Evolutionary conservation across 2,113 vertebrate species (phyloP).

Genomic region (Syrmaticus mikado): DNA sequence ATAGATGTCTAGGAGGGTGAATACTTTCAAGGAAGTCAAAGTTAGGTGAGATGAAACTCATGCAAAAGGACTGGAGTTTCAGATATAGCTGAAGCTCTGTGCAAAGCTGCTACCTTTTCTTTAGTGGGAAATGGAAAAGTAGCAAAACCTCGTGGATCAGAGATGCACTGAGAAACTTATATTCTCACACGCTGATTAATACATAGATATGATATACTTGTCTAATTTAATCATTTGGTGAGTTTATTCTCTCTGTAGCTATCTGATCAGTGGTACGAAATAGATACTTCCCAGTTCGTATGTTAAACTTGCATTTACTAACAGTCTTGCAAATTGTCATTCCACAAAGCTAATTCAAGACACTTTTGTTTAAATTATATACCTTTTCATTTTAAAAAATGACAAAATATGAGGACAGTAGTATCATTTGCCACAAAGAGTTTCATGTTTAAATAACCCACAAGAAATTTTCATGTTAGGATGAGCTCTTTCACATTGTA

Average conservation of each 20-base stretch:
- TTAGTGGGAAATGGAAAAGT: not conserved
- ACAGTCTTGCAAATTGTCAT: not conserved
- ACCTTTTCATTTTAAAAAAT: not conserved
- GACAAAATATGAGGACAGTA: not conserved
- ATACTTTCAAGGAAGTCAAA: not conserved
- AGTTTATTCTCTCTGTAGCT: not conserved
- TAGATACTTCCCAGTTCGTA: not conserved
- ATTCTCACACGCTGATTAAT: not conserved
- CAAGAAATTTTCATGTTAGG: not conserved
- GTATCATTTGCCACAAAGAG: not conserved
- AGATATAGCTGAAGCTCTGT: not conserved
- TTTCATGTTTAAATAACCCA: not conserved
- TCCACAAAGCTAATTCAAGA: not conserved
- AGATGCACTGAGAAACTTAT: not conserved
- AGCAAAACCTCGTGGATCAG: not conserved
- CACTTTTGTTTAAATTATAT: not conserved
- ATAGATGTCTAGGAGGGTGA: not conserved
- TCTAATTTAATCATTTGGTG: not conserved
- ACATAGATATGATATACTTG: not conserved
- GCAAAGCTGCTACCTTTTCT: not conserved
- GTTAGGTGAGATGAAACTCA: not conserved
- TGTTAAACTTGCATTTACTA: not conserved
- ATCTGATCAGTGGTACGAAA: not conserved
- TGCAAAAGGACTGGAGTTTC: not conserved
- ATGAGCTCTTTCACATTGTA: not conserved